These are phyloP conservation scores for Neodiprion pinetum DNA, from an alignment of 1,140 invertebrate species.

Conservation along the genomic window DNA sequence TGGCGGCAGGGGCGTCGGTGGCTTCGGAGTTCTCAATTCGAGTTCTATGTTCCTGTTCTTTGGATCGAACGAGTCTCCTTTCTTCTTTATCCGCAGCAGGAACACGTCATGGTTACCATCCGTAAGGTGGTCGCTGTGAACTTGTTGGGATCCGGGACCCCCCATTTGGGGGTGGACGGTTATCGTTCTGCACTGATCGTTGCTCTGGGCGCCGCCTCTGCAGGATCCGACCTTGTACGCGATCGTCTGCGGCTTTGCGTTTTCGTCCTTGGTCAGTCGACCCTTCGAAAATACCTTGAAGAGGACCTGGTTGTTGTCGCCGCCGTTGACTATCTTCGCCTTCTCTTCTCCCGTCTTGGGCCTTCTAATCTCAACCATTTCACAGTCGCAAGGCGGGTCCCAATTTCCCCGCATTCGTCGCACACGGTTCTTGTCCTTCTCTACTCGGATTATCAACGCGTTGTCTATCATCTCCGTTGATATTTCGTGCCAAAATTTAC, in stretches of 20 bases:
- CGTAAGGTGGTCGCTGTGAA: slow-evolving; percentile 46
- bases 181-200: slow-evolving; percentile 43
- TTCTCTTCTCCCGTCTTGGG: slow-evolving; percentile 38
- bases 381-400: slow-evolving; percentile 52
- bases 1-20: slow-evolving; percentile 24
- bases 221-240: slow-evolving; percentile 39
- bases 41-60: slow-evolving; percentile 50
- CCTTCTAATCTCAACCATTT: slow-evolving; percentile 49
- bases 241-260: slow-evolving; percentile 37
- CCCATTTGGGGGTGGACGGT: slow-evolving; percentile 44
- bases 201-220: slow-evolving; percentile 24
- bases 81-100: slow-evolving; percentile 50
- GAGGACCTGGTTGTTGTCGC: slow-evolving; percentile 49
- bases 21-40: slow-evolving; percentile 51
- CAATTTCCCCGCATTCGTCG: slow-evolving; percentile 34
- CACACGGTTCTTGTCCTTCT: slow-evolving; percentile 44
- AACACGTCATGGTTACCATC: slow-evolving; percentile 48
- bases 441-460: slow-evolving; percentile 52
- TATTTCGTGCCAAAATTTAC: slow-evolving; percentile 51
- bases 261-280: slow-evolving; percentile 30
- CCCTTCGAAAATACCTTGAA: slow-evolving; percentile 45
- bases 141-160: slow-evolving; percentile 37
- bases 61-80: slow-evolving; percentile 26
- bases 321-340: slow-evolving; percentile 48
- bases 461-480: slow-evolving; percentile 49